These are phyloP conservation scores for Rhincodon typus DNA, from an alignment of 2,797 vertebrate species.

Conservation along the genomic window DNA sequence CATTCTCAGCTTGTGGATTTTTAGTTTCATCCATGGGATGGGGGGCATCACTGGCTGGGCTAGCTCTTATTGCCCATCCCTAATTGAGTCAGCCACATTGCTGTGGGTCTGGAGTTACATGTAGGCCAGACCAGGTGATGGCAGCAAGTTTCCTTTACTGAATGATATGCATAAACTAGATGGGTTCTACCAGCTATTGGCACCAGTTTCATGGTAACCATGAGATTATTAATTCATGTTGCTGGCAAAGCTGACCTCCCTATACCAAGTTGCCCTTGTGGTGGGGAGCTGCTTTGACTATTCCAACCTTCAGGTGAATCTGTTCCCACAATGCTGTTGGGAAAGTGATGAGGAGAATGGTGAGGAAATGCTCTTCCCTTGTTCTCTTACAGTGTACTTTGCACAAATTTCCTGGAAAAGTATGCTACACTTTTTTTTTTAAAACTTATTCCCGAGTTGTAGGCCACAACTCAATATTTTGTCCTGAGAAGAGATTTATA, in stretches of 20 bases:
- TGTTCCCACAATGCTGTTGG: not conserved
- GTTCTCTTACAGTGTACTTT: not conserved
- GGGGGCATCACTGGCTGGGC: no score
- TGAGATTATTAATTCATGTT: not conserved
- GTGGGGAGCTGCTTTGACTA: not conserved
- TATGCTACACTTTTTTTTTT: not conserved
- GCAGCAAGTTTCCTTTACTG: no score
- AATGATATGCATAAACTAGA: no score
- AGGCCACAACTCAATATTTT: not conserved
- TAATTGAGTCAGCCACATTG: no score
- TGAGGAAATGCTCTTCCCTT: no score
- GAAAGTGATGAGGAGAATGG: not conserved
- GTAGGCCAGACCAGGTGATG: no score
- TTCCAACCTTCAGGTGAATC: not conserved
- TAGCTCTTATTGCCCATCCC: no score
- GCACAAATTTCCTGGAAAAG: not conserved
- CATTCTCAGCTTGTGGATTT: not conserved
- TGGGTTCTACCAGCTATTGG: no score
- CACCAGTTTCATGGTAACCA: no score
- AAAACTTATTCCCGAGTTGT: not conserved
- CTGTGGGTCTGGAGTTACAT: no score
- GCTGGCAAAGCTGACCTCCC: not conserved
- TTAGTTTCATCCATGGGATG: no score
- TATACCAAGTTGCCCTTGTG: not conserved
- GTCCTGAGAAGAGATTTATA: not conserved